phyloP scores from a whole-genome alignment of 1,140 invertebrate genomes.

The Eriosoma lanigerum region DNA sequence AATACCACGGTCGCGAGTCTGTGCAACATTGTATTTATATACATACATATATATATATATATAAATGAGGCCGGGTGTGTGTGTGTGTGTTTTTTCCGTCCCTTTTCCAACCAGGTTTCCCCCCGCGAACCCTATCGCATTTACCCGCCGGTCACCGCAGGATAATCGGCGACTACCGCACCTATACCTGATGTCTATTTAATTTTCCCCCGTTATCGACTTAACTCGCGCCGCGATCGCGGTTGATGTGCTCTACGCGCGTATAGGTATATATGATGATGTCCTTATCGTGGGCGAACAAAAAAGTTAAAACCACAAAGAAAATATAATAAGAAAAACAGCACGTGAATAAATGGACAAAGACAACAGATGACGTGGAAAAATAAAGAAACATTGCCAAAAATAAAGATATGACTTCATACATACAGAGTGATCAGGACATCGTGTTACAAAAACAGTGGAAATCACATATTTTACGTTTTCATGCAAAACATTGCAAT shows the following conservation, averaged over 20 bases:
- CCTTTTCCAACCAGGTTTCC: background rate
- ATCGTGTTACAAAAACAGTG: background rate
- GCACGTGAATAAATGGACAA: background rate
- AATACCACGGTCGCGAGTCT: background rate
- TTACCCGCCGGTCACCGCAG: background rate
- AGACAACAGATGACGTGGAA: background rate
- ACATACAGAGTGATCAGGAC: no score
- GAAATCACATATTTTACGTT: no score
- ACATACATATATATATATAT: background rate
- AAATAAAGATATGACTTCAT: background rate
- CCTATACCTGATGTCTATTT: constrained; percentile 38
- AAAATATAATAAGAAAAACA: constrained; percentile 1
- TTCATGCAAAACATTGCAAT: background rate
- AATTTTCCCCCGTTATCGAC: constrained; percentile 33
- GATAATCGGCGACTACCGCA: background rate
- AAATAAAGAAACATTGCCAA: constrained; percentile 21
- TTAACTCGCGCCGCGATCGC: constrained; percentile 2
- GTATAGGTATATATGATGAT: no score
- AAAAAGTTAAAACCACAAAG: background rate
- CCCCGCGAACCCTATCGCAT: no score
- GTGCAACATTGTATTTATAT: no score
- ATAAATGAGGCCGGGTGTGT: background rate
- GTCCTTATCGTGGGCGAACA: background rate
- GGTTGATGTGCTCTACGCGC: background rate
- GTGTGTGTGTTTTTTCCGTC: constrained; percentile 22